These are phyloP conservation scores for Pelvicachromis taeniatus DNA, from an alignment of 2,113 vertebrate species.

Conservation along the genomic window DNA sequence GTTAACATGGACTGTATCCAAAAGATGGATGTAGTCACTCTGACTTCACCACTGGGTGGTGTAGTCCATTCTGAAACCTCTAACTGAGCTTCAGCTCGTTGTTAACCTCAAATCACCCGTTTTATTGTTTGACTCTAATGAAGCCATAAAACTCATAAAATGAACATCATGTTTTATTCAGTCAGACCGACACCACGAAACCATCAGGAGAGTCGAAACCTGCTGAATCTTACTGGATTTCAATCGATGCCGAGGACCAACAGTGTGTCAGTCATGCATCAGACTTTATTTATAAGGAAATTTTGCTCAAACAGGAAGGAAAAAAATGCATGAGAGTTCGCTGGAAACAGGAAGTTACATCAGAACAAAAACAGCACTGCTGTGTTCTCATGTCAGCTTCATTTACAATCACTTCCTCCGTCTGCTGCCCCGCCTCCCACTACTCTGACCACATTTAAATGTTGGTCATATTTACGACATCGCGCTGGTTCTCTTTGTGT, in stretches of 20 bases:
- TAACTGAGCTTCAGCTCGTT: background rate
- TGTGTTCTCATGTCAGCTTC: background rate
- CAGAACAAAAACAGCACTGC: background rate
- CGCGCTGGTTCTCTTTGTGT: too few species aligned
- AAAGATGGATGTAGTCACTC: background rate
- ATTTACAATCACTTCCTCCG: background rate
- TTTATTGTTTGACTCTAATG: background rate
- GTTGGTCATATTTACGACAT: background rate
- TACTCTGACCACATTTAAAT: background rate
- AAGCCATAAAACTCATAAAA: background rate
- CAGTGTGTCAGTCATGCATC: too few species aligned
- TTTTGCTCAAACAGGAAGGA: background rate
- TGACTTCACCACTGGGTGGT: too few species aligned
- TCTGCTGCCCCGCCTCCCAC: background rate
- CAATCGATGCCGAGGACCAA: background rate
- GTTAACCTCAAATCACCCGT: background rate
- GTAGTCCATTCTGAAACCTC: background rate
- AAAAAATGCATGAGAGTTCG: background rate
- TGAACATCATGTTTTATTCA: background rate
- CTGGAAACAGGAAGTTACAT: background rate
- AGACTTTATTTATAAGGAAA: background rate
- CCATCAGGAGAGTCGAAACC: background rate
- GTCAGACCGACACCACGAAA: fast-evolving
- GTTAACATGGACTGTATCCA: background rate
- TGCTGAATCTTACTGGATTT: fast-evolving